Base-by-base conservation (phyloP, 2,113 vertebrate genomes). In the Syrrhaptes paradoxus region DNA sequence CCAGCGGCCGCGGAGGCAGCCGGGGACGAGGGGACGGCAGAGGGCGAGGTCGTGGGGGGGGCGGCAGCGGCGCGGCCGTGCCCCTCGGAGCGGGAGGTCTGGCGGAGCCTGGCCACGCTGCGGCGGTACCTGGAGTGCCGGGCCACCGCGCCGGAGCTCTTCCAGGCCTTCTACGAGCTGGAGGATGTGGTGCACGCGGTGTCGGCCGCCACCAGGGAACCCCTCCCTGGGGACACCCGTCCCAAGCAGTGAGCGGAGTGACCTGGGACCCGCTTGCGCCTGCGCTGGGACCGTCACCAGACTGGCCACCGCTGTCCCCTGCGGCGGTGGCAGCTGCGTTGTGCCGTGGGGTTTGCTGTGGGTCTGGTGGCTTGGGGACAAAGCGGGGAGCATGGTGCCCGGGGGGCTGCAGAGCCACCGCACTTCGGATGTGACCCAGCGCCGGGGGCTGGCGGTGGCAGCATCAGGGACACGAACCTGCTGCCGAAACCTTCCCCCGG, bases 121-220 rank as follows among this genome's bases (percentile, higher is more conserved):
- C 72, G 97, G 79, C 82, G 97, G 45, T 97, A 95, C 80, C 94
- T 97, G 76, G 97, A 97, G 73, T 96, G 90, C 81, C 92, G 93
- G 36, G 82, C 91, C 36, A 94, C 83, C 9, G 81, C 94, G 0
- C 89, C 96, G 0, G 57, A 80, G 10, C 68, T 78, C 43, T 95
- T 97, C 89, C 95, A 94, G 72, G 73, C 91, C 1, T 97, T 97
- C 91, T 97, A 97, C 3, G 61, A 93, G 70, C 85, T 97, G 79
- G 96, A 97, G 89, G 97, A 97, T 0, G 49, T 15, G 0, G 83
- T 97, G 48, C 89, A 96, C 5, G 6, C 13, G 75, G 55, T 95
- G 80, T 38, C 74, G 0, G 63, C 95, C 1, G 1, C 70, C 1
- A 1, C 41, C 0, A 36, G 61, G 59, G 52, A 7, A 25, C n/a